These are phyloP conservation scores for Falco naumanni DNA, from an alignment of 2,797 vertebrate genomes.

Conservation along the genomic window DNA sequence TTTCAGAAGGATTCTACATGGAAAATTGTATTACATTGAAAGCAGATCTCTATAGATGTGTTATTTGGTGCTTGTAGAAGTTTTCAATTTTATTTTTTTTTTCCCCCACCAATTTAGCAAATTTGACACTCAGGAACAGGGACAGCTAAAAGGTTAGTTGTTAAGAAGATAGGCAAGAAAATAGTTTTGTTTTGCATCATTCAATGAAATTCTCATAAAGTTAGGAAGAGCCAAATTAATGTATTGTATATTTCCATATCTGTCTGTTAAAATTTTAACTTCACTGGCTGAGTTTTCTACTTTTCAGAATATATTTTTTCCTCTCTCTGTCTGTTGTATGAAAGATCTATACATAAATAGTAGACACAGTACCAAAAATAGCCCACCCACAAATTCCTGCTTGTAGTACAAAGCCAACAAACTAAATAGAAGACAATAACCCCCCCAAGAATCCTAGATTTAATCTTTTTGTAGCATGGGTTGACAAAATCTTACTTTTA, in stretches of 20 bases:
- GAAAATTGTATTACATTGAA: neutral
- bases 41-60: neutral
- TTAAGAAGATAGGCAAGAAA: neutral
- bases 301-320: neutral
- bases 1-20: neutral
- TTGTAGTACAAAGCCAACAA: neutral
- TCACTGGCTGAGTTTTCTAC: neutral
- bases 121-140: neutral
- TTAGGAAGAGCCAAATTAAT: neutral
- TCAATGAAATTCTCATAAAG: neutral
- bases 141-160: neutral
- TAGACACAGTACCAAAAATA: neutral
- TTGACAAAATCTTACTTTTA: neutral
- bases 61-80: neutral
- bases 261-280: neutral
- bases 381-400: neutral
- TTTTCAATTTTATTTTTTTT: neutral
- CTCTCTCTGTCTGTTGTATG: neutral
- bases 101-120: neutral
- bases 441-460: too few species aligned
- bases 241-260: neutral
- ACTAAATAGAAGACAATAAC: neutral
- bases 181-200: neutral
- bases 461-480: rapidly evolving
- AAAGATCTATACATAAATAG: neutral